Evolutionary conservation across 2,888 invertebrate genomes (phyloP), one percentile per base, ranked within the genome.

Genomic region (Dasypogon diadema): DNA sequence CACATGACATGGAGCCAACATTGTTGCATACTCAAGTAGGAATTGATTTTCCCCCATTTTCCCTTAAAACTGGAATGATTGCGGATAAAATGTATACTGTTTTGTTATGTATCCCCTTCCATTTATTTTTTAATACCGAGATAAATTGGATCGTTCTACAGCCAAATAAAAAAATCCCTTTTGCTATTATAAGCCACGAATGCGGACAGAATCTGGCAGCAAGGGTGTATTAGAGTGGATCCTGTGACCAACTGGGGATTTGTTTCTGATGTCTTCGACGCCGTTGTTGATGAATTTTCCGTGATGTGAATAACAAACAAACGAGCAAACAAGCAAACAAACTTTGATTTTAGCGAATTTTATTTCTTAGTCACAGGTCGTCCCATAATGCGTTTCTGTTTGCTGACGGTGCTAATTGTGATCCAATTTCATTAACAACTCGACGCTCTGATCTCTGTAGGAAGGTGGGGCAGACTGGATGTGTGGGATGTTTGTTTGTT

Each of bases 281-380:
- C n/a, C n/a, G n/a, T n/a, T n/a, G n/a, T n/a, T n/a, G n/a, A n/a
- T n/a, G n/a, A n/a, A n/a, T n/a, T n/a, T 24, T 5, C 16, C 16
- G 58, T 58, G 58, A 58, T 34, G 26, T 24, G 58, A 58, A 58
- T 58, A 58, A 58, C 58, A 58, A 30, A 30, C 30, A 30, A 58
- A 58, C 10, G 16, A 14, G 26, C 58, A 58, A 30, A 8, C 58
- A 58, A 58, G 30, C 58, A 58, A 58, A 34, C 51, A 10, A n/a
- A 46, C 46, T 14, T 14, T 34, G 37, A 18, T 37, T 30, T 8
- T 30, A 30, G 4, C 4, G 4, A 30, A 30, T 30, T 30, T 30
- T 30, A 5, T n/a, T 30, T 30, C 8, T 5, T 8, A 30, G 30
- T 30, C 30, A 3, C 30, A n/a, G n/a, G n/a, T n/a, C n/a, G n/a